A percentile compares a stretch with the other conserved stretches of the same genome.
phyloP scores from a whole-genome alignment of 1,140 invertebrate species.

The Hyphantria cunea region DNA sequence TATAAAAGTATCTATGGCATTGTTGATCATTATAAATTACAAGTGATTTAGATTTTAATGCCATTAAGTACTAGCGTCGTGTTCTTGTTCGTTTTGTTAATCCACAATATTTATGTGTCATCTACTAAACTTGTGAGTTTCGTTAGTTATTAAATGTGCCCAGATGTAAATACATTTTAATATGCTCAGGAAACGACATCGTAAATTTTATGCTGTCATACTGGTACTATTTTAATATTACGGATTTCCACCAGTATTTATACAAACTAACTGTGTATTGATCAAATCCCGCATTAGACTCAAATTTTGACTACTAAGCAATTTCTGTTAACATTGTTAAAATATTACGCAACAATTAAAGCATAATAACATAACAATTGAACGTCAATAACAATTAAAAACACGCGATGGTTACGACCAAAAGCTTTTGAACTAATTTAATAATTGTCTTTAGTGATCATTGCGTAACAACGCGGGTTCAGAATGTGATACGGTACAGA shows the following conservation, averaged over 20 bases:
- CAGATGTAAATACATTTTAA: neutral
- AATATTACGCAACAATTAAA: slow-evolving; percentile 13
- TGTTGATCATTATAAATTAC: neutral
- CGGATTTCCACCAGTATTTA: neutral
- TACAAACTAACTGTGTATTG: neutral
- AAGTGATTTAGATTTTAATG: neutral
- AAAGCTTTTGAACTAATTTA: slow-evolving; percentile 48
- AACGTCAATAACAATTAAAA: slow-evolving; percentile 60
- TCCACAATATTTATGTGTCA: neutral
- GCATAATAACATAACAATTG: slow-evolving; percentile 42
- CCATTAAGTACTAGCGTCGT: neutral
- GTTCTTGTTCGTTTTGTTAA: neutral
- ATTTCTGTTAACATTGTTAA: slow-evolving; percentile 7
- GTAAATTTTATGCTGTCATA: too few relatives aligned
- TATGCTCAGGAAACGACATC: neutral
- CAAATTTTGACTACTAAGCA: too few relatives aligned
- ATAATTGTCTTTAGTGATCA: slow-evolving; percentile 43
- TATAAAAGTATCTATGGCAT: too few relatives aligned
- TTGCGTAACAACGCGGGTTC: neutral
- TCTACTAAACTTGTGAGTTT: neutral
- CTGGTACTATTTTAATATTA: too few relatives aligned
- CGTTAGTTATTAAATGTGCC: neutral
- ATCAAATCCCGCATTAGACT: slow-evolving; percentile 23
- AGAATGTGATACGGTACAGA: too few relatives aligned
- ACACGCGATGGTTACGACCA: slow-evolving; percentile 34